Evolutionary conservation across 2,113 vertebrate genomes (phyloP).

Genomic region (Trachemys scripta): DNA sequence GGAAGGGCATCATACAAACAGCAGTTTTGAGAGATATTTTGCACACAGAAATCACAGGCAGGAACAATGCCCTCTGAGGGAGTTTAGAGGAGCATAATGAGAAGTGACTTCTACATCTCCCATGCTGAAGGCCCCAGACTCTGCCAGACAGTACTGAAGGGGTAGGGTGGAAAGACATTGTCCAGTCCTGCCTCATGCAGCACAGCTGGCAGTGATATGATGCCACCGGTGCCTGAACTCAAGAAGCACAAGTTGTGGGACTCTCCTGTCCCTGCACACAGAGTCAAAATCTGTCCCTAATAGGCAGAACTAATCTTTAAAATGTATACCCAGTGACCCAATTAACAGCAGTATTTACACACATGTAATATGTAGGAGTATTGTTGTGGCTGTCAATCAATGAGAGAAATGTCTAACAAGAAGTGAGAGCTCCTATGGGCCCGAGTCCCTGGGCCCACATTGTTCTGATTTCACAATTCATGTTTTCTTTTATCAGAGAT

Average conservation of each 20-base stretch:
- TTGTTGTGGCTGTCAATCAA: background rate
- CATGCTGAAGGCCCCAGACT: background rate
- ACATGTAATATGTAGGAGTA: background rate
- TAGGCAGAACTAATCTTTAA: background rate
- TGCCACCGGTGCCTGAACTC: background rate
- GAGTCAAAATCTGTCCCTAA: background rate
- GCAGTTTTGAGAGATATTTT: background rate
- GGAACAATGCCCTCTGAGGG: background rate
- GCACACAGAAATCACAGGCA: background rate
- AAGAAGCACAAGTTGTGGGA: background rate
- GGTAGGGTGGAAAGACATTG: background rate
- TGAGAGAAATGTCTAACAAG: constrained; percentile 4
- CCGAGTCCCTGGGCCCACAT: background rate
- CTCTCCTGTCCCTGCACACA: background rate
- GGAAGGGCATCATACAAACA: background rate
- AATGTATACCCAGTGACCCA: background rate
- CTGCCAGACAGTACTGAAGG: background rate
- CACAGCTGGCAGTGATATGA: background rate
- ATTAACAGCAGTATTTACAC: background rate
- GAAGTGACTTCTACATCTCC: background rate
- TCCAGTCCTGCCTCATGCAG: background rate
- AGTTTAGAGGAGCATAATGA: background rate
- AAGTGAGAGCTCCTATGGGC: background rate
- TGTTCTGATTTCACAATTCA: background rate
- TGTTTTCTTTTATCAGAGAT: background rate